A percentile compares a stretch with the other conserved stretches of the same genome.
phyloP scores from a whole-genome alignment of 2,113 vertebrate genomes.

The Anguilla japonica region DNA sequence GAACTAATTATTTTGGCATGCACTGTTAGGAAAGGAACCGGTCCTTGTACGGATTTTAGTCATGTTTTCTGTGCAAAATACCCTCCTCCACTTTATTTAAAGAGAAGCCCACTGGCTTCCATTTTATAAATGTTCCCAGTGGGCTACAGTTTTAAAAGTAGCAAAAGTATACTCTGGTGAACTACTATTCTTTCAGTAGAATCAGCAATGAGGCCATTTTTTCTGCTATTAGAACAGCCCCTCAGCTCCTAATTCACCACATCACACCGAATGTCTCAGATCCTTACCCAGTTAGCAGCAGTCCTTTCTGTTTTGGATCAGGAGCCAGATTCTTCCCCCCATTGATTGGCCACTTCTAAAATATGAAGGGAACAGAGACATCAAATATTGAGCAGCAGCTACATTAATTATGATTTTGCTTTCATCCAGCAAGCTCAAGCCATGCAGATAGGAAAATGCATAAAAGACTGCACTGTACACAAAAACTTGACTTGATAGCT shows the following conservation, averaged over 20 bases:
- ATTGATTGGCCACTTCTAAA: slow-evolving; percentile 90
- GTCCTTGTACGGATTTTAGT: background rate
- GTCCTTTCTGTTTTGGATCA: slow-evolving; percentile 82
- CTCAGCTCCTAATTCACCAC: background rate
- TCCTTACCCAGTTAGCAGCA: slow-evolving; percentile 88
- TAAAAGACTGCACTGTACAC: background rate
- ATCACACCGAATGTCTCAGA: background rate
- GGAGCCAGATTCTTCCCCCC: slow-evolving; percentile 88
- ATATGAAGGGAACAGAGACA: slow-evolving; percentile 27
- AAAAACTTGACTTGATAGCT: background rate
- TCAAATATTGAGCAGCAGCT: background rate
- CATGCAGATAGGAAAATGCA: background rate
- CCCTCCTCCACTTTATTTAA: background rate
- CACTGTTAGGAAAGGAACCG: background rate
- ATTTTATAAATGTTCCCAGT: background rate
- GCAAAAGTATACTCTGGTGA: background rate
- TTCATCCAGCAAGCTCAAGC: background rate
- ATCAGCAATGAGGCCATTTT: background rate
- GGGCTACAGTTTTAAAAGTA: background rate
- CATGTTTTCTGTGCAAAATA: background rate
- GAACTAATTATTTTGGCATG: background rate
- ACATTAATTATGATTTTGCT: background rate
- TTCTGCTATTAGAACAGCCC: background rate
- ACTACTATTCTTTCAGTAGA: background rate
- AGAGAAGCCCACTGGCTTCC: background rate